phyloP scores from a whole-genome alignment of 2,113 vertebrate species.

The Struthidea cinerea region DNA sequence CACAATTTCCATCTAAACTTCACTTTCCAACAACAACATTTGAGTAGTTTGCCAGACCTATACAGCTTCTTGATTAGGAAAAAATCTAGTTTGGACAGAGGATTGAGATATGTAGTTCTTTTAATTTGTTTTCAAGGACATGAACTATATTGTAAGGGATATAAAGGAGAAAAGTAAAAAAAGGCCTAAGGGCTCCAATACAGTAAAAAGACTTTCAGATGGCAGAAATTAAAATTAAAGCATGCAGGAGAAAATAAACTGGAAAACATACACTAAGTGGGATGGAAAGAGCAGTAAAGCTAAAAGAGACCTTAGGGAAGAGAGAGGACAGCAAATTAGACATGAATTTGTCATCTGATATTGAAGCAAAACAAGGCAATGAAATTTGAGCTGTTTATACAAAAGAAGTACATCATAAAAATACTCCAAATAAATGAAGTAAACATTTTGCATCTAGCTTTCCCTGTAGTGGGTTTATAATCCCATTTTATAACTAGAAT shows the following conservation, averaged over 20 bases:
- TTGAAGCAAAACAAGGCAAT: not conserved
- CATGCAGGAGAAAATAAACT: constrained; percentile 5
- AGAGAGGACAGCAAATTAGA: constrained; percentile 31
- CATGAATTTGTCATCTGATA: not conserved
- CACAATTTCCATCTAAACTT: not conserved
- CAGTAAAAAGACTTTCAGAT: not conserved
- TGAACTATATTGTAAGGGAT: not conserved
- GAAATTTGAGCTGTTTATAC: not conserved
- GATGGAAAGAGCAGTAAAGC: not conserved
- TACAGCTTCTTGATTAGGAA: not conserved
- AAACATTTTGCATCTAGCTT: not conserved
- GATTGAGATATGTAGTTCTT: not conserved
- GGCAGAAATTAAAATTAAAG: constrained; percentile 23
- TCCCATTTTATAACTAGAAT: not conserved
- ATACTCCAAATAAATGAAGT: not conserved
- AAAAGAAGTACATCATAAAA: not conserved
- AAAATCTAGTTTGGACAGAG: not conserved
- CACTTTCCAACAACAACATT: not conserved
- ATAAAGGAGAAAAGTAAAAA: not conserved
- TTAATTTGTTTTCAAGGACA: not conserved
- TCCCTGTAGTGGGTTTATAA: not conserved
- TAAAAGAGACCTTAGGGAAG: constrained; percentile 20
- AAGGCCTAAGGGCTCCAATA: not conserved
- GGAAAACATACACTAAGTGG: not conserved
- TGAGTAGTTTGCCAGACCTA: not conserved